phyloP scores from a whole-genome alignment of 1,140 invertebrate genomes.

The Rhynchophorus ferrugineus region DNA sequence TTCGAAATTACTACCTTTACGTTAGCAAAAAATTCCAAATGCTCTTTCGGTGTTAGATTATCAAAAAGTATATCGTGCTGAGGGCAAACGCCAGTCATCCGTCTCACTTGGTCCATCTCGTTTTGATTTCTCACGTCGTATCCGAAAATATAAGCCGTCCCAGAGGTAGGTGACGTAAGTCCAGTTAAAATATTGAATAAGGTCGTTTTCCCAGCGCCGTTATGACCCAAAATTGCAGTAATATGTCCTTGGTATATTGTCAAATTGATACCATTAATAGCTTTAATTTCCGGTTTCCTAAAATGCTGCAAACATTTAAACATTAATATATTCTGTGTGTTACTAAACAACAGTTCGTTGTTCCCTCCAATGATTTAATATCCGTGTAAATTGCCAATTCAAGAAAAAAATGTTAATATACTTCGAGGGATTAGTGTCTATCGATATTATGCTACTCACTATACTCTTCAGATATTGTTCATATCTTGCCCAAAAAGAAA shows the following conservation, averaged over 20 bases:
- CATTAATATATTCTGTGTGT: not conserved
- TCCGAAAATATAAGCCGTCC: conserved; percentile 70
- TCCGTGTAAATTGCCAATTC: too few relatives aligned
- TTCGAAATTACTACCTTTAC: conserved; percentile 48
- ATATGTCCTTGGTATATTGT: conserved; percentile 77
- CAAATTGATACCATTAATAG: conserved; percentile 57
- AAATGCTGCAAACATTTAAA: conserved; percentile 38
- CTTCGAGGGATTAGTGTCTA: too few relatives aligned
- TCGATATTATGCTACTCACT: too few relatives aligned
- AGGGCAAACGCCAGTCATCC: conserved; percentile 82
- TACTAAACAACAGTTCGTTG: too few relatives aligned
- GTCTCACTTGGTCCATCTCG: conserved; percentile 62
- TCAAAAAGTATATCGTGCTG: conserved; percentile 90
- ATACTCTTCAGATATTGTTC: too few relatives aligned
- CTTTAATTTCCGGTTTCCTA: conserved; percentile 47
- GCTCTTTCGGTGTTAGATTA: conserved; percentile 75
- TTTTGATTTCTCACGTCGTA: conserved; percentile 64
- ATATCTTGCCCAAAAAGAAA: too few relatives aligned
- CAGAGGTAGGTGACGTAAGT: conserved; percentile 62
- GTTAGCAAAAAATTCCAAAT: conserved; percentile 77
- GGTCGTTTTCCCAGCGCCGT: conserved; percentile 83
- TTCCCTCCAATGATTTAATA: too few relatives aligned
- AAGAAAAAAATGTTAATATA: too few relatives aligned
- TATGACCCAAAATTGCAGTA: conserved; percentile 81
- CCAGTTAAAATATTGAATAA: conserved; percentile 82